Evolutionary conservation across 2,888 invertebrate genomes (phyloP).

Genomic region (Meteorus colon): DNA sequence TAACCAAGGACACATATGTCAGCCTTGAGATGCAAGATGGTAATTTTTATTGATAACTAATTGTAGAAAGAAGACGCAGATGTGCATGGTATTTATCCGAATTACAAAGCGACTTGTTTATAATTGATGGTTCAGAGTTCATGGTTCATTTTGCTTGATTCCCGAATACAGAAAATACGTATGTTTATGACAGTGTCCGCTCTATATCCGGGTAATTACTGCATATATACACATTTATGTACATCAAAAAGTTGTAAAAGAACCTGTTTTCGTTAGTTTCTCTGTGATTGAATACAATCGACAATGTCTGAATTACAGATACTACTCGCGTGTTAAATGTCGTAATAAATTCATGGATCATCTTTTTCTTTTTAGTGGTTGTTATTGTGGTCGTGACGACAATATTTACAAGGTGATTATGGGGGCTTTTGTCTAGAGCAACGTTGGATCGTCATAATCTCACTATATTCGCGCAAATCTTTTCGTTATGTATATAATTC

Average conservation of each 20-base stretch:
- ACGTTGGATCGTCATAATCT: slow-evolving; percentile 7
- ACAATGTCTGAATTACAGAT: not conserved
- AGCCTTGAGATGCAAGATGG: slow-evolving; percentile 28
- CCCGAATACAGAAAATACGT: slow-evolving; percentile 3
- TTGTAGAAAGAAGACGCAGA: slow-evolving; percentile 40
- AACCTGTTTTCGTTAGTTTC: slow-evolving; percentile 19
- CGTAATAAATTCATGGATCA: not conserved
- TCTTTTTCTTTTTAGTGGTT: not conserved
- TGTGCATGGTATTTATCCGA: slow-evolving; percentile 45
- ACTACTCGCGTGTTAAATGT: not conserved
- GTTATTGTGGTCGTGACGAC: not conserved
- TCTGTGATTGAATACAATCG: not conserved
- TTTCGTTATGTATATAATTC: not conserved
- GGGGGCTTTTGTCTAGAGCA: not conserved
- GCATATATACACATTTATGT: slow-evolving; percentile 44
- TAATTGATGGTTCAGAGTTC: slow-evolving; percentile 9
- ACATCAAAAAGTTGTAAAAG: slow-evolving; percentile 42
- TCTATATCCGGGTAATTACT: slow-evolving; percentile 42
- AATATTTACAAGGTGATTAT: slow-evolving; percentile 22
- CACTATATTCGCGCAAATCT: not conserved
- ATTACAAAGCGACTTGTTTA: slow-evolving; percentile 36
- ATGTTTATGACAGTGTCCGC: slow-evolving; percentile 26
- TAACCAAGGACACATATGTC: not conserved
- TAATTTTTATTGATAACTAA: slow-evolving; percentile 31
- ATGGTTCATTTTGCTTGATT: slow-evolving; percentile 12